phyloP scores from a whole-genome alignment of 1,140 invertebrate genomes.

The Augochlora pura region DNA sequence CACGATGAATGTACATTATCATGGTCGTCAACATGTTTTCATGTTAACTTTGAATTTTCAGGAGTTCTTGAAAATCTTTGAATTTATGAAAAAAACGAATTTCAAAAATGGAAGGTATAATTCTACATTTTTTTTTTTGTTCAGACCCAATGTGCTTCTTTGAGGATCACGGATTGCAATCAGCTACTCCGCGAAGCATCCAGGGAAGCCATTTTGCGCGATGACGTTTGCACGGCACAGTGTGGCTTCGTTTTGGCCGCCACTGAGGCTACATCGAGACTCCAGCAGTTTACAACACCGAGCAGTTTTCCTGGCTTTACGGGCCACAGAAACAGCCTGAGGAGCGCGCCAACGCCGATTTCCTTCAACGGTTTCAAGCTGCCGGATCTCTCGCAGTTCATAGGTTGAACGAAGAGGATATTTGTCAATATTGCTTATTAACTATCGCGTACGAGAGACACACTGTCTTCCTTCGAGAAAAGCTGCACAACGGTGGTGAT shows the following conservation, averaged over 20 bases:
- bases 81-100: too few species aligned
- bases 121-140: conserved; percentile 69
- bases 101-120: too few species aligned
- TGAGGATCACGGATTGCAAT: conserved; percentile 93
- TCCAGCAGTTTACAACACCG: conserved; percentile 68
- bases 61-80: too few species aligned
- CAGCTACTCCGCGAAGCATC: conserved; percentile 90
- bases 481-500: conserved; percentile 33
- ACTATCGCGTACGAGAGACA: conserved; percentile 46
- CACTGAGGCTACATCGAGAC: conserved; percentile 64
- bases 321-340: conserved; percentile 68
- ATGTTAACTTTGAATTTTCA: too few species aligned
- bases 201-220: conserved; percentile 89
- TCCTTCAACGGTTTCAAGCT: conserved; percentile 82
- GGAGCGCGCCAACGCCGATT: conserved; percentile 71
- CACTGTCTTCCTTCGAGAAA: conserved; percentile 49
- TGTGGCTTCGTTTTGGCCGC: conserved; percentile 85
- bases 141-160: conserved; percentile 93
- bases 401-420: conserved; percentile 73
- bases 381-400: conserved; percentile 84
- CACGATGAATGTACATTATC: too few species aligned
- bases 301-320: conserved; percentile 76
- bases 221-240: conserved; percentile 94
- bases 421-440: conserved; percentile 47
- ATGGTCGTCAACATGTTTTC: too few species aligned